phyloP scores from a whole-genome alignment of 2,888 invertebrate species.

The Volucella inflata region DNA sequence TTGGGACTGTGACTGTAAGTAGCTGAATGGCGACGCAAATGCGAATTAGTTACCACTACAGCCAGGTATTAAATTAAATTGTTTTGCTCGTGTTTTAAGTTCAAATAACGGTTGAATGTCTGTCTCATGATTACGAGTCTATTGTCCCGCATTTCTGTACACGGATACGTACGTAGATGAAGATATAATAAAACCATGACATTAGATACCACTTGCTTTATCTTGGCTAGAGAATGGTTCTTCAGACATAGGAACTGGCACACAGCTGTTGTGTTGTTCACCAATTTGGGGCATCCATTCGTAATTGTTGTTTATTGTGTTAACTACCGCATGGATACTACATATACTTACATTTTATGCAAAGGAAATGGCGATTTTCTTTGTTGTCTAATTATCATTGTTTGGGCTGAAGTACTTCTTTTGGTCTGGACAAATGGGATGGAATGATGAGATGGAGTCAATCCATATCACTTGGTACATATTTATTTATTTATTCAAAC shows the following conservation, averaged over 20 bases:
- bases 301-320: slow-evolving; percentile 41
- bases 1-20: no score
- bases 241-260: slow-evolving; percentile 41
- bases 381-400: slow-evolving; percentile 28
- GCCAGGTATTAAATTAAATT: slow-evolving; percentile 31
- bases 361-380: slow-evolving; percentile 16
- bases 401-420: neutral
- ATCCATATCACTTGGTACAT: no score
- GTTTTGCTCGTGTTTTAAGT: slow-evolving; percentile 32
- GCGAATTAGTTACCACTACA: neutral
- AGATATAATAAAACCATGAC: slow-evolving; percentile 38
- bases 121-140: slow-evolving; percentile 44
- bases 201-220: slow-evolving; percentile 36
- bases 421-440: neutral
- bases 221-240: slow-evolving; percentile 24
- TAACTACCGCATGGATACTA: slow-evolving; percentile 7
- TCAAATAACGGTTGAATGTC: slow-evolving; percentile 35
- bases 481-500: no score
- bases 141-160: neutral
- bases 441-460: neutral
- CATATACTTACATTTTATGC: neutral
- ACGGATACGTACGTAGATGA: neutral
- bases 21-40: neutral
- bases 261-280: slow-evolving; percentile 39
- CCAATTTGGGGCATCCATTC: slow-evolving; percentile 48